Evolutionary conservation across 1,140 invertebrate genomes (phyloP).

Genomic region (Arion vulgaris): DNA sequence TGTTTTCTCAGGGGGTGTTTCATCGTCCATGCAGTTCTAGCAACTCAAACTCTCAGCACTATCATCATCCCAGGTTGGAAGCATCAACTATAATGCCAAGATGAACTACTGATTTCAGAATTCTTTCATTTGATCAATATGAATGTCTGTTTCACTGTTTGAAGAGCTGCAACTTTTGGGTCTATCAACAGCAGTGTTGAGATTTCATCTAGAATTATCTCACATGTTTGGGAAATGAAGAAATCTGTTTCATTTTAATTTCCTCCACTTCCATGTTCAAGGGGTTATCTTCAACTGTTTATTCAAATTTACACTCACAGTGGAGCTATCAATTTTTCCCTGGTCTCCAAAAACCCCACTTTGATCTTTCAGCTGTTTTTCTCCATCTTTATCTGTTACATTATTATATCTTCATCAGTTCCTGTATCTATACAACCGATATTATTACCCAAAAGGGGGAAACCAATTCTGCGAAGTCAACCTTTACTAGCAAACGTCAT

Average conservation of each 20-base stretch:
- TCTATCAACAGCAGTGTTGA: background rate
- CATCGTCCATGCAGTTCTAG: background rate
- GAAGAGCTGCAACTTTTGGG: too few relatives aligned
- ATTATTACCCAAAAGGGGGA: background rate
- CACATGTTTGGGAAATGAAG: background rate
- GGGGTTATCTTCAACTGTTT: background rate
- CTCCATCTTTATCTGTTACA: background rate
- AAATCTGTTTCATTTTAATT: background rate
- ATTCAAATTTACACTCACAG: background rate
- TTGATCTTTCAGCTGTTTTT: too few relatives aligned
- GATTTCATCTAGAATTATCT: background rate
- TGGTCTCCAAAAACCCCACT: too few relatives aligned
- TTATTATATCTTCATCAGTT: background rate
- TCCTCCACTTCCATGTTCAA: background rate
- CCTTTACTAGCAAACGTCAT: constrained; percentile 23
- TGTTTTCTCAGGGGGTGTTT: background rate
- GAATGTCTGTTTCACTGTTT: background rate
- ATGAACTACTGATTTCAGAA: background rate
- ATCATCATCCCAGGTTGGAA: background rate
- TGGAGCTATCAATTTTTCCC: background rate
- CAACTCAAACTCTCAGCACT: background rate
- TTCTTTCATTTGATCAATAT: background rate
- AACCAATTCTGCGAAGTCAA: background rate
- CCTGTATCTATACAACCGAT: constrained; percentile 12
- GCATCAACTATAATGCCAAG: too few relatives aligned